These are phyloP conservation scores for Agonopterix arenella DNA, from an alignment of 2,888 invertebrate genomes.

Conservation along the genomic window DNA sequence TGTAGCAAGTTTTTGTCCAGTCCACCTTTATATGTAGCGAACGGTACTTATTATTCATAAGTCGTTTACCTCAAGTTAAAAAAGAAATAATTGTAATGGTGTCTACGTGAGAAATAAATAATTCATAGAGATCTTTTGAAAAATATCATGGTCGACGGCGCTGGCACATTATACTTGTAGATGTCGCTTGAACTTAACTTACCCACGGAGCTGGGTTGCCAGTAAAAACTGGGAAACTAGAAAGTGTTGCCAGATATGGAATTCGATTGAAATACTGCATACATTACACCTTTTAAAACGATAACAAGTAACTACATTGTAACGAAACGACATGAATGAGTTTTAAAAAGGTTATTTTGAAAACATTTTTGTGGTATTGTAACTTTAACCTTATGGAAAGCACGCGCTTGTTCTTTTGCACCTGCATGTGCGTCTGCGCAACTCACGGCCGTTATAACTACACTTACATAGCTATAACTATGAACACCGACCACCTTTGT, in stretches of 20 bases:
- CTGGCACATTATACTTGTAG: constrained; percentile 67
- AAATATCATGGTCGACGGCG: constrained; percentile 51
- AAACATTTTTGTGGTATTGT: constrained; percentile 8
- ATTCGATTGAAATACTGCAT: too few species aligned
- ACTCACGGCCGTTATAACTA: background rate
- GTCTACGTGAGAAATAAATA: constrained; percentile 63
- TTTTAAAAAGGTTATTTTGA: background rate
- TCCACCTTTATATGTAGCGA: constrained; percentile 9
- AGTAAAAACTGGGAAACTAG: constrained; percentile 1
- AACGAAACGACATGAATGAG: too few species aligned
- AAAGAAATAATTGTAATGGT: constrained; percentile 67
- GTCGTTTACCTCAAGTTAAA: constrained; percentile 54
- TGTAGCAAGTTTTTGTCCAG: too few species aligned
- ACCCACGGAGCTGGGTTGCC: constrained; percentile 1
- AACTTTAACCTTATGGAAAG: background rate
- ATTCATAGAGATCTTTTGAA: constrained; percentile 67
- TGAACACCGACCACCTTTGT: background rate
- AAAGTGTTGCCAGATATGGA: background rate
- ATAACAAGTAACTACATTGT: too few species aligned
- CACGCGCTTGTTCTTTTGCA: constrained; percentile 9
- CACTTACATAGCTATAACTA: background rate
- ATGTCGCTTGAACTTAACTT: constrained; percentile 25
- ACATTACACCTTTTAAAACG: too few species aligned
- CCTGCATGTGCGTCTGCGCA: constrained; percentile 7
- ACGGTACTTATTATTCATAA: constrained; percentile 52